Percentiles rank a stretch among this genome's conserved stretches.
phyloP scores from a whole-genome alignment of 2,888 invertebrate genomes.

The Andrena chrysosceles region DNA sequence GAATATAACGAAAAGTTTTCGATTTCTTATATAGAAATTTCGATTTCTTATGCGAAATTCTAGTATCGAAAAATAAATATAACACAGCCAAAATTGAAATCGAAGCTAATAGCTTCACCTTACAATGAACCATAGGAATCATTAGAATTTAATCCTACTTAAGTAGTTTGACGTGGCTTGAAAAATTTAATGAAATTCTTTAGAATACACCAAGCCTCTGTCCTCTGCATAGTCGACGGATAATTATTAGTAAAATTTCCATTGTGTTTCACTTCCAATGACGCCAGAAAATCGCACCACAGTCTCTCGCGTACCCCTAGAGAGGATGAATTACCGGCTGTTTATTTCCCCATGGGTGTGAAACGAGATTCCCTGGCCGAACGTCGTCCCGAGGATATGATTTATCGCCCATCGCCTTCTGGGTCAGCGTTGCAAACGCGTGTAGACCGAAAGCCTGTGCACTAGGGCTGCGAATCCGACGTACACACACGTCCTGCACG shows the following conservation, averaged over 20 bases:
- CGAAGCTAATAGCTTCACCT: too few species aligned
- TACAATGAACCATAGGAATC: too few species aligned
- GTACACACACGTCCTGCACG: slow-evolving; percentile 23
- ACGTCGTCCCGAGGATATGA: slow-evolving; percentile 74
- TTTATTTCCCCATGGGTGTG: slow-evolving; percentile 72
- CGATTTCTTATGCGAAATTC: too few species aligned
- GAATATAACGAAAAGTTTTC: too few species aligned
- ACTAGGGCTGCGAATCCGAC: neutral
- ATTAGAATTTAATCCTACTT: too few species aligned
- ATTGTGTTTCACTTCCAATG: neutral
- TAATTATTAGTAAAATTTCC: neutral
- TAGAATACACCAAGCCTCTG: too few species aligned
- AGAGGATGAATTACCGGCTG: slow-evolving; percentile 62
- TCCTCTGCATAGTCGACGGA: too few species aligned
- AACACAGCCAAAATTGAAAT: too few species aligned
- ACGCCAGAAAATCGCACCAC: neutral
- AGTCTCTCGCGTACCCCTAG: neutral
- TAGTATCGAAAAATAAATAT: too few species aligned
- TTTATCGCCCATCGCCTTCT: slow-evolving; percentile 72
- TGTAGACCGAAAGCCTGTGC: slow-evolving; percentile 39
- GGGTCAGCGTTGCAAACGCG: slow-evolving; percentile 32
- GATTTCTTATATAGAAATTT: too few species aligned
- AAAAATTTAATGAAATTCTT: too few species aligned
- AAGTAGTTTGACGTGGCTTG: too few species aligned
- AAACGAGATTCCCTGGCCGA: slow-evolving; percentile 59